Evolutionary conservation across 2,888 invertebrate genomes (phyloP).

Genomic region (Agriopis leucophaearia): DNA sequence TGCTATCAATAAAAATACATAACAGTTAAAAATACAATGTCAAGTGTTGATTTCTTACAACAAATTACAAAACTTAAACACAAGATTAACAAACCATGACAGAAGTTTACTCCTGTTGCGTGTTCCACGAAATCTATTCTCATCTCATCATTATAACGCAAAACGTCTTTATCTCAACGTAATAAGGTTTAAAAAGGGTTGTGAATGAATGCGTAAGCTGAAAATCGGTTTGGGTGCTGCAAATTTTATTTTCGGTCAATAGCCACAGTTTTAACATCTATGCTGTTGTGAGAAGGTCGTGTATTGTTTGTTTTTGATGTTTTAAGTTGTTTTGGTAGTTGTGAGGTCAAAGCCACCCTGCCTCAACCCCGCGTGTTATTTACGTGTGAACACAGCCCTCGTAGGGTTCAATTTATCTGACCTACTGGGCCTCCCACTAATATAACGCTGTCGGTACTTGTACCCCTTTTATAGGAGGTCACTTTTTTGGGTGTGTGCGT

Average conservation of each 20-base stretch:
- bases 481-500: slow-evolving; percentile 55
- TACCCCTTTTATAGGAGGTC: slow-evolving; percentile 63
- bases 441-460: slow-evolving; percentile 75
- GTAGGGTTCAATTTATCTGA: slow-evolving; percentile 86
- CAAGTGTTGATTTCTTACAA: slow-evolving; percentile 44
- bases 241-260: slow-evolving; percentile 17
- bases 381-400: slow-evolving; percentile 85
- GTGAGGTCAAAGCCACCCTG: slow-evolving; percentile 66
- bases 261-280: slow-evolving; percentile 7
- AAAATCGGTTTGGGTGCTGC: slow-evolving; percentile 39
- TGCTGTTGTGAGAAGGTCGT: slow-evolving; percentile 20
- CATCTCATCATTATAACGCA: slow-evolving; percentile 52
- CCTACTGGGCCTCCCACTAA: slow-evolving; percentile 85
- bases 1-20: too few relatives aligned
- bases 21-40: slow-evolving; percentile 10
- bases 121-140: slow-evolving; percentile 78
- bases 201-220: slow-evolving; percentile 41
- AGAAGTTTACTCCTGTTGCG: slow-evolving; percentile 82
- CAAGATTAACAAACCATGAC: slow-evolving; percentile 80
- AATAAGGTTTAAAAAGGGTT: slow-evolving; percentile 50
- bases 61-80: slow-evolving; percentile 71
- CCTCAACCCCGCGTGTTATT: slow-evolving; percentile 84
- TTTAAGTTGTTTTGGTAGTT: slow-evolving; percentile 26
- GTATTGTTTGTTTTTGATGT: slow-evolving; percentile 12
- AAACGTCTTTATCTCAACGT: slow-evolving; percentile 48